A percentile compares a stretch with the other conserved stretches of the same genome.
Conservation (phyloP, 2,888 invertebrate genomes). For the Itoplectis maculator region DNA sequence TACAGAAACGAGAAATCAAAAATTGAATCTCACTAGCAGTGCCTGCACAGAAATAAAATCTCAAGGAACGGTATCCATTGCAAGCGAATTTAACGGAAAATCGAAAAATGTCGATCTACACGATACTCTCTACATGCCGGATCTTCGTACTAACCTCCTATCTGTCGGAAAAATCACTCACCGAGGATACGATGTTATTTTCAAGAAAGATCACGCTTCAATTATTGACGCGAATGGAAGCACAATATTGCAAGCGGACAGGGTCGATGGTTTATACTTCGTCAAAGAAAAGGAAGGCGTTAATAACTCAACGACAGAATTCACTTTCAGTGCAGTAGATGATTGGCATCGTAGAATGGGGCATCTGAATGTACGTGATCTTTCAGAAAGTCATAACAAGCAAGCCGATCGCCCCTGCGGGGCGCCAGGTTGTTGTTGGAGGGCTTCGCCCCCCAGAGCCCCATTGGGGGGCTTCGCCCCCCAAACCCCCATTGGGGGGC, state of each 20-base stretch:
- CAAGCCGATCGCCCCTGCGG: too few relatives aligned
- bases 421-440: too few relatives aligned
- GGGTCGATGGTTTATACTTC: constrained; percentile 38
- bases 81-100: constrained; percentile 39
- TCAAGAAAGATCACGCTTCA: constrained; percentile 27
- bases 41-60: constrained; percentile 38
- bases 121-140: background rate
- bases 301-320: constrained; percentile 5
- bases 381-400: constrained; percentile 19
- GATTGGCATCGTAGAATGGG: constrained; percentile 45
- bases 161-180: constrained; percentile 47
- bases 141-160: background rate
- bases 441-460: too few relatives aligned
- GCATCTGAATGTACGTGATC: constrained; percentile 46
- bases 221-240: constrained; percentile 48
- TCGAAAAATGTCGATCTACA: constrained; percentile 35
- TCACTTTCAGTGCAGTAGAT: background rate
- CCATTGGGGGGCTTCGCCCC: too few relatives aligned
- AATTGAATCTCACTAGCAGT: constrained; percentile 47
- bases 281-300: constrained; percentile 18
- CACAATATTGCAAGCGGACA: constrained; percentile 23
- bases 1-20: constrained; percentile 36
- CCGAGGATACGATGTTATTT: constrained; percentile 29
- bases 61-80: constrained; percentile 44
- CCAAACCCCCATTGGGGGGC: too few relatives aligned